Evolutionary conservation across 53 echinoderm and acorn worm species (phyloP).

Genomic region (Astropecten irregularis): DNA sequence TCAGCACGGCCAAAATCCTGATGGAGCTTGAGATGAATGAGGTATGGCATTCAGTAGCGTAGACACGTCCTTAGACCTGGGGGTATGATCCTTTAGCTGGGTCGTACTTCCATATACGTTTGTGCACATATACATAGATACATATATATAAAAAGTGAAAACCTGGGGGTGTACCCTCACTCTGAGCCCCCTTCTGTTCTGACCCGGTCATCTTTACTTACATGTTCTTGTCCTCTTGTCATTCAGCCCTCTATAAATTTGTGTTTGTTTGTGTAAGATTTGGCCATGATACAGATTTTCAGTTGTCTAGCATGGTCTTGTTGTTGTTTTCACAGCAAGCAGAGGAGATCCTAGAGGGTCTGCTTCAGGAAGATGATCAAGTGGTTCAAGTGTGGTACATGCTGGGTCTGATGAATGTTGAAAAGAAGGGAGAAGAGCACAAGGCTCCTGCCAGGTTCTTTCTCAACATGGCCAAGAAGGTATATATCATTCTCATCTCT

Average conservation of each 20-base stretch:
- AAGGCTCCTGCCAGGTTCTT: conserved; percentile 86
- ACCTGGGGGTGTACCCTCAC: too few species aligned
- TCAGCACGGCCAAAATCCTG: conserved; percentile 82
- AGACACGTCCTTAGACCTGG: too few species aligned
- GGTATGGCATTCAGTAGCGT: conserved; percentile 51
- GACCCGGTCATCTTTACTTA: background rate
- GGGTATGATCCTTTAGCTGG: too few species aligned
- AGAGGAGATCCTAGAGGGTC: conserved; percentile 73
- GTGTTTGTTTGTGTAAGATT: too few species aligned
- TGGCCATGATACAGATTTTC: too few species aligned
- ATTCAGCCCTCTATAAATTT: too few species aligned
- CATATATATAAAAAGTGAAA: too few species aligned
- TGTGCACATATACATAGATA: too few species aligned
- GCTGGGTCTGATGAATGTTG: conserved; percentile 79
- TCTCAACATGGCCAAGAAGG: conserved; percentile 88
- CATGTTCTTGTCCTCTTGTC: too few species aligned
- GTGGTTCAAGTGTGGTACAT: conserved; percentile 98
- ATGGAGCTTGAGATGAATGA: conserved; percentile 81
- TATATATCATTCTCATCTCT: background rate
- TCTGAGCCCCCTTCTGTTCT: too few species aligned
- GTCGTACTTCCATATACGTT: too few species aligned
- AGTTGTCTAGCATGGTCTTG: too few species aligned
- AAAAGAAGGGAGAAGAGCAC: conserved; percentile 64
- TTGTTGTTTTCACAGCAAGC: conserved; percentile 66
- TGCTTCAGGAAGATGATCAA: conserved; percentile 90